These are phyloP conservation scores for Manis crassicaudata DNA, from an alignment of 2,797 vertebrate species.

Conservation along the genomic window DNA sequence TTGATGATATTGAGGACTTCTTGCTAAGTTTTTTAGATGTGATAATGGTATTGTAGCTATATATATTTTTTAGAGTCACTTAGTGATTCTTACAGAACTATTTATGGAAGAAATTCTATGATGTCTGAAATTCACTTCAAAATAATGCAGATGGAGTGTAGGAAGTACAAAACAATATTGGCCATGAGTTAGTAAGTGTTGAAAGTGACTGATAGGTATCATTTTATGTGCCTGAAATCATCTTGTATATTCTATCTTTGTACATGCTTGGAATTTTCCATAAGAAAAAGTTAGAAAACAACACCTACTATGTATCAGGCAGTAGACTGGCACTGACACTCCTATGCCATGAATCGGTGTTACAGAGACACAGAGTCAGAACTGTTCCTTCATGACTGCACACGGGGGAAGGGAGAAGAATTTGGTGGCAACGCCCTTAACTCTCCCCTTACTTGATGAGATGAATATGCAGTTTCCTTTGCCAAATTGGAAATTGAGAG, in stretches of 20 bases:
- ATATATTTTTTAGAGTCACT: not conserved
- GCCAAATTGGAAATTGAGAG: slow-evolving; percentile 72
- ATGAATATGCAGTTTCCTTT: slow-evolving; percentile 66
- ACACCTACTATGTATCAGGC: not conserved
- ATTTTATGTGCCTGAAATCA: slow-evolving; percentile 11
- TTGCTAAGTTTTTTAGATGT: not conserved
- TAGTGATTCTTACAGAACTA: slow-evolving; percentile 11
- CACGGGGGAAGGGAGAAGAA: slow-evolving; percentile 44
- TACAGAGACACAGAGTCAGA: slow-evolving; percentile 49
- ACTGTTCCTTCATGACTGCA: slow-evolving; percentile 23
- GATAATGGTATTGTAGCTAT: not conserved
- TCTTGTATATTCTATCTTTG: not conserved
- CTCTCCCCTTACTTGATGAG: slow-evolving; percentile 55
- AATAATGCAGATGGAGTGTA: not conserved
- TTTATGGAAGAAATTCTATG: not conserved
- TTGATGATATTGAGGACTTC: slow-evolving; percentile 15
- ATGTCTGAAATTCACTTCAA: slow-evolving; percentile 53
- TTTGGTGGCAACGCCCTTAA: slow-evolving; percentile 48
- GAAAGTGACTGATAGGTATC: not conserved
- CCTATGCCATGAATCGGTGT: not conserved
- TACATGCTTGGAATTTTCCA: not conserved
- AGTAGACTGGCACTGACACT: not conserved
- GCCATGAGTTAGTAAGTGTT: not conserved
- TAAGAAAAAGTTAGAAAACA: slow-evolving; percentile 29
- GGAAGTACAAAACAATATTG: not conserved